Evolutionary conservation across 53 echinoderm and acorn worm species (phyloP), one percentile per base, ranked within the genome.

Genomic region (Echinarachnius parma): DNA sequence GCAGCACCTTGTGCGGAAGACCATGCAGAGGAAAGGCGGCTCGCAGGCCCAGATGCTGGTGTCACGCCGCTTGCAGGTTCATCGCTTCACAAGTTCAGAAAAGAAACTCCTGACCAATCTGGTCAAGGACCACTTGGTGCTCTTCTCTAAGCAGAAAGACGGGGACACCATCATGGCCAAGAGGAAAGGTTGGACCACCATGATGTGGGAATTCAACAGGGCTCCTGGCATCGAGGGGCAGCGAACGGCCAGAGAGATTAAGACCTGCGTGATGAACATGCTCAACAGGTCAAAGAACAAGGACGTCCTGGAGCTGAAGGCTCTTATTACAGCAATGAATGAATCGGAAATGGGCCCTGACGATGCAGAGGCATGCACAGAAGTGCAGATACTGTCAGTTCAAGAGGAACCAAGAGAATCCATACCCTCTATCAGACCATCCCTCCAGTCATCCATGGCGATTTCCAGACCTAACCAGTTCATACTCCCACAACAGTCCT

Each of bases 211-310:
- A 9, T 72, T 72, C 44, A 72, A 72, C 39, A 55, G 28, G 20
- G 56, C 55, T 28, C 56, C 18, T 0, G 45, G 57, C 39, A 72
- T 56, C 57, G 35, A 36, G 16, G 37, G 35, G 4, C 74, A 55
- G 44, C 55, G 74, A 4, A 56, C 74, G 10, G 57, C 57, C 4
- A 54, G 35, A 27, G 74, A 72, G 57, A 54, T 72, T 15, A 72
- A 72, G 74, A 72, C 36, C 13, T 72, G 74, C 30, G 1, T 72
- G 56, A 33, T 56, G 26, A 72, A 72, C 42, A 34, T 72, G 57
- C 28, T 45, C 27, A 72, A 57, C n/a, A 55, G 74, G 44, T 57
- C 57, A 28, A 4, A 57, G 26, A 46, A 42, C 23, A 72, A 19
- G 26, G 74, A 72, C 33, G 74, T 72, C 5, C 34, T 56, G 15